A percentile compares a stretch with the other conserved stretches of the same genome.
Evolutionary conservation across 2,113 vertebrate species (phyloP).

Genomic region (Dromiciops gliroides): DNA sequence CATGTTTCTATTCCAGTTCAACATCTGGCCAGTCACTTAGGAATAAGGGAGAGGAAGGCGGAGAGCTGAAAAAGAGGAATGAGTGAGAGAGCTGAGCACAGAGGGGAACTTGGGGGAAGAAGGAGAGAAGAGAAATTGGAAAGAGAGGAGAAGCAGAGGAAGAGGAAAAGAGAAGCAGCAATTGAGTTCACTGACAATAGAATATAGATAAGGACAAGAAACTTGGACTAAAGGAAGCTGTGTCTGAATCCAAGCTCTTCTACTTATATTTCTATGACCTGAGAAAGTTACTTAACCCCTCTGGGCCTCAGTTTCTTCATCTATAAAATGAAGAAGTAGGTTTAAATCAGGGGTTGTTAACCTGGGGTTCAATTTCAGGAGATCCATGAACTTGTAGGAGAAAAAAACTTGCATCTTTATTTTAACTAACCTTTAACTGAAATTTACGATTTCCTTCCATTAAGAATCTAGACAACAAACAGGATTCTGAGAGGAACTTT

Average conservation of each 20-base stretch:
- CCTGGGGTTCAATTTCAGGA: neutral
- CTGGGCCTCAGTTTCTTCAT: neutral
- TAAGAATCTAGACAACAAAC: neutral
- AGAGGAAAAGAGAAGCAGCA: neutral
- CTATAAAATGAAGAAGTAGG: neutral
- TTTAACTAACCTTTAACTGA: neutral
- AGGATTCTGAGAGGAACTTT: neutral
- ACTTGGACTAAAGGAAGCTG: neutral
- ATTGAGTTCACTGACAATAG: neutral
- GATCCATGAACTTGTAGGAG: neutral
- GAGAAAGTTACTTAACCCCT: neutral
- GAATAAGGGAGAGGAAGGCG: neutral
- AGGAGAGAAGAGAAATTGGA: neutral
- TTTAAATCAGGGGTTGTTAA: neutral
- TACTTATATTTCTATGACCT: neutral
- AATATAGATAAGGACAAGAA: neutral
- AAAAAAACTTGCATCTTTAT: neutral
- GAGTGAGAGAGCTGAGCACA: neutral
- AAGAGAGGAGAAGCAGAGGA: neutral
- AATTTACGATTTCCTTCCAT: neutral
- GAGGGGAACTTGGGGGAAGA: neutral
- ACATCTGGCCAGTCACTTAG: neutral
- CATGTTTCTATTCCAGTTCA: conserved; percentile 17
- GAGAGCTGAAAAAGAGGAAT: neutral
- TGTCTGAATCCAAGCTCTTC: neutral